Evolutionary conservation across 1,140 invertebrate genomes (phyloP).

Genomic region (Nasonia giraulti): DNA sequence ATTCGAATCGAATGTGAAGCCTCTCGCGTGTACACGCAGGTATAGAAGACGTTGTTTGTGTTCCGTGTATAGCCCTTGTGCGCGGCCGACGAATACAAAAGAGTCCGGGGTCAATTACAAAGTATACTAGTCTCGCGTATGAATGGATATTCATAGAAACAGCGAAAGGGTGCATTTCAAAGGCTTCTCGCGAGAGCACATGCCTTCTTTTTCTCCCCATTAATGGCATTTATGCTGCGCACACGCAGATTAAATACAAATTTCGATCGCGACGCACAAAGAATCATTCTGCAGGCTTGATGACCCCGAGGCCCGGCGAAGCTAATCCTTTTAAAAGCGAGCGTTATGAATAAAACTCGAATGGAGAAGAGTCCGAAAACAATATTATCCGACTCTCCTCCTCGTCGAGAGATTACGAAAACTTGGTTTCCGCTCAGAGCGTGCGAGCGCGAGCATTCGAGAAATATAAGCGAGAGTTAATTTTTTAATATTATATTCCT

Average conservation of each 20-base stretch:
- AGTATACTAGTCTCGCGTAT: slow-evolving; percentile 27
- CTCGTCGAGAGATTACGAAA: too few relatives aligned
- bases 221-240: slow-evolving; percentile 11
- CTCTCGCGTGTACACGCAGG: too few relatives aligned
- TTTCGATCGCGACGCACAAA: slow-evolving; percentile 21
- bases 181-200: slow-evolving; percentile 8
- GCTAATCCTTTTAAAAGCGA: neutral
- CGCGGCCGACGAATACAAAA: neutral
- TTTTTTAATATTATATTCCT: too few relatives aligned
- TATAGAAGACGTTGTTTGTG: neutral
- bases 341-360: neutral
- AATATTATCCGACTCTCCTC: too few relatives aligned
- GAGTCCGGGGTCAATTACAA: slow-evolving; percentile 39
- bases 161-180: slow-evolving; percentile 43
- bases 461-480: too few relatives aligned
- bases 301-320: too few relatives aligned
- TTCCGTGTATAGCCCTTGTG: slow-evolving; percentile 12
- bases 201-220: slow-evolving; percentile 14
- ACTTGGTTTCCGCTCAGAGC: too few relatives aligned
- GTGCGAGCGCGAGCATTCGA: too few relatives aligned
- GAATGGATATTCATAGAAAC: slow-evolving; percentile 46
- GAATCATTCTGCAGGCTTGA: neutral
- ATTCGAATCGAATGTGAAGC: too few relatives aligned
- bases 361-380: neutral
- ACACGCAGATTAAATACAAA: slow-evolving; percentile 28